Conservation (phyloP, 2,888 invertebrate genomes). For the Xestoiulus laeticollis region DNA sequence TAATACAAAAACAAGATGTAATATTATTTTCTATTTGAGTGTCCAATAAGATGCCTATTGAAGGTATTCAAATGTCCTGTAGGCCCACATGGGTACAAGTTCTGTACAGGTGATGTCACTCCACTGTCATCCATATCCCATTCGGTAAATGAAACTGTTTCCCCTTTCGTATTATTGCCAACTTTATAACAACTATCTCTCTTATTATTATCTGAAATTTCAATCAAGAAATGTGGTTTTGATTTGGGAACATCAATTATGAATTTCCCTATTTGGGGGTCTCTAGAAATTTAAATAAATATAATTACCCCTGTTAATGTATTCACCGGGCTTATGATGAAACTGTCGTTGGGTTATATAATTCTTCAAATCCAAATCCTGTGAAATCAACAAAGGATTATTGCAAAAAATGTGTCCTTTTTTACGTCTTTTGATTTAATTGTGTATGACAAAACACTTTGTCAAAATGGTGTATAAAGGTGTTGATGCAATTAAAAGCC, state of each 20-base stretch:
- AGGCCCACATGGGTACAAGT: neutral
- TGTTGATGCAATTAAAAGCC: neutral
- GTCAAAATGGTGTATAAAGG: neutral
- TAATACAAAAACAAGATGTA: neutral
- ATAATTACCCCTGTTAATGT: neutral
- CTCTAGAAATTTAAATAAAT: neutral
- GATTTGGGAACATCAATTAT: neutral
- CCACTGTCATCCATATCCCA: neutral
- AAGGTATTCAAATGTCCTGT: conserved; percentile 13
- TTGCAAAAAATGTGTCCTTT: neutral
- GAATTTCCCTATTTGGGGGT: neutral
- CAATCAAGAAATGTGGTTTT: neutral
- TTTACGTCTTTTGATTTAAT: neutral
- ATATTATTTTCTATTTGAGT: neutral
- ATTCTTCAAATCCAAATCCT: conserved; percentile 2
- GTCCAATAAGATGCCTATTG: neutral
- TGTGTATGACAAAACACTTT: neutral
- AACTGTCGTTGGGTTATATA: neutral
- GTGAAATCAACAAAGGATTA: neutral
- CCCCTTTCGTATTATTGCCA: neutral
- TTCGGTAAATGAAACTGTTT: neutral
- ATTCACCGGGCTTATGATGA: neutral
- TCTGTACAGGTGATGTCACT: neutral
- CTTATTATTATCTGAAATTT: neutral
- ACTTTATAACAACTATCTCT: neutral